phyloP scores from a whole-genome alignment of 2,888 invertebrate genomes.

The Atethmia centrago region DNA sequence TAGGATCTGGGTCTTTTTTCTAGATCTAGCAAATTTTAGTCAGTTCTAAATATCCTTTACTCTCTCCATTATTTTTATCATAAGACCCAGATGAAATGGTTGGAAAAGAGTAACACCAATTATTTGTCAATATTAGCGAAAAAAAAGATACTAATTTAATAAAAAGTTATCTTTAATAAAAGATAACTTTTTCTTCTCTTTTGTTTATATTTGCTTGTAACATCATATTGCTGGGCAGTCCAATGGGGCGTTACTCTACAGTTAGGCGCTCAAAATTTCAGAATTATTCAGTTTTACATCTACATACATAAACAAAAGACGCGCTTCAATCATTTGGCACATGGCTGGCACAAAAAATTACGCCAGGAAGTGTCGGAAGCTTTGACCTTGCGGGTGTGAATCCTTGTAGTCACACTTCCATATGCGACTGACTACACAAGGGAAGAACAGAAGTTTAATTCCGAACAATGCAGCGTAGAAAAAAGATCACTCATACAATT shows the following conservation, averaged over 20 bases:
- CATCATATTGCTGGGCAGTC: neutral
- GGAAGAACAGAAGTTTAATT: constrained; percentile 10
- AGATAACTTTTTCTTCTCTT: neutral
- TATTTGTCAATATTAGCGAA: neutral
- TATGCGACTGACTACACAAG: constrained; percentile 19
- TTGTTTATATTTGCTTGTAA: neutral
- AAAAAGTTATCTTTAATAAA: too few species aligned
- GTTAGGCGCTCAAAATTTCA: too few species aligned
- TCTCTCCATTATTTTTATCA: neutral
- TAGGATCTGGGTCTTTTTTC: too few species aligned
- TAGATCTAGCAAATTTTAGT: too few species aligned
- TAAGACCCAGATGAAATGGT: neutral
- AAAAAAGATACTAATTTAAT: too few species aligned
- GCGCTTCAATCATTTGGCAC: constrained; percentile 45
- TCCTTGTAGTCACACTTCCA: constrained; percentile 62
- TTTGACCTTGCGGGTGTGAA: constrained; percentile 70
- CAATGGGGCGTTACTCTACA: too few species aligned
- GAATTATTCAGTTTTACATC: neutral
- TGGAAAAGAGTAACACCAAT: neutral
- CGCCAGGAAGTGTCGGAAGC: constrained; percentile 68
- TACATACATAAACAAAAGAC: constrained; percentile 29
- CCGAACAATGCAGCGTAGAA: neutral
- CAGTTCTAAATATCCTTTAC: neutral
- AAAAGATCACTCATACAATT: too few species aligned
- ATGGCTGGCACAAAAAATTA: constrained; percentile 43